A percentile compares a stretch with the other conserved stretches of the same genome.
These are phyloP conservation scores for Cynopterus brachyotis DNA, from an alignment of 2,113 vertebrate species.

Conservation along the genomic window DNA sequence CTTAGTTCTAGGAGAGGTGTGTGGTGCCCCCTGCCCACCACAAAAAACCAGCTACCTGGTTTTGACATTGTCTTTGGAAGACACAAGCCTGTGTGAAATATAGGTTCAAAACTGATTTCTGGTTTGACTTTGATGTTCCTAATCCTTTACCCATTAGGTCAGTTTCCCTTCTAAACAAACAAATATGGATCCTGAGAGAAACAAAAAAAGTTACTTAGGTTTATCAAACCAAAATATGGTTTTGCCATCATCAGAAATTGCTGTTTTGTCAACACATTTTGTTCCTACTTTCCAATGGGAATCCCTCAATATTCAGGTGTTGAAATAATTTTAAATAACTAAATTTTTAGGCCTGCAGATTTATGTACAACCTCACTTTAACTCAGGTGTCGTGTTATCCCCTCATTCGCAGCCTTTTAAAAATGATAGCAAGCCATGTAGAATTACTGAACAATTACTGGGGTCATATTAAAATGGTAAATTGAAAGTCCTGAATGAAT, in stretches of 20 bases:
- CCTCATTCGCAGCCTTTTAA: neutral
- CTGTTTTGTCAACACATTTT: neutral
- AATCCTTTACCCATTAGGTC: neutral
- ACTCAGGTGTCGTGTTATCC: neutral
- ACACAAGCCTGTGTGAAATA: neutral
- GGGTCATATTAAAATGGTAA: neutral
- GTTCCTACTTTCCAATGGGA: neutral
- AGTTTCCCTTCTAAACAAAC: neutral
- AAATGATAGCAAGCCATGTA: neutral
- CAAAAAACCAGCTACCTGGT: neutral
- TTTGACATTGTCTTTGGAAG: neutral
- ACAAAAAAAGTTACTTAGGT: neutral
- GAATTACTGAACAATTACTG: slow-evolving; percentile 7
- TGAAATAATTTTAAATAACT: slow-evolving; percentile 16
- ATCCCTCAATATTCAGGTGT: neutral
- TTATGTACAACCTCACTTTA: neutral
- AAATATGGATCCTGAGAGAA: neutral
- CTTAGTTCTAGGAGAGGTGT: neutral
- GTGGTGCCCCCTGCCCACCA: neutral
- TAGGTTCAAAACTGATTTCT: neutral
- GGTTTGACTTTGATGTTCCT: neutral
- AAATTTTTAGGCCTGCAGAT: neutral
- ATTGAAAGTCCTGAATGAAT: neutral
- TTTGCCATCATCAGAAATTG: neutral
- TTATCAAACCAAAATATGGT: neutral